phyloP scores from a whole-genome alignment of 1,140 invertebrate genomes.

The Aricia agestis region DNA sequence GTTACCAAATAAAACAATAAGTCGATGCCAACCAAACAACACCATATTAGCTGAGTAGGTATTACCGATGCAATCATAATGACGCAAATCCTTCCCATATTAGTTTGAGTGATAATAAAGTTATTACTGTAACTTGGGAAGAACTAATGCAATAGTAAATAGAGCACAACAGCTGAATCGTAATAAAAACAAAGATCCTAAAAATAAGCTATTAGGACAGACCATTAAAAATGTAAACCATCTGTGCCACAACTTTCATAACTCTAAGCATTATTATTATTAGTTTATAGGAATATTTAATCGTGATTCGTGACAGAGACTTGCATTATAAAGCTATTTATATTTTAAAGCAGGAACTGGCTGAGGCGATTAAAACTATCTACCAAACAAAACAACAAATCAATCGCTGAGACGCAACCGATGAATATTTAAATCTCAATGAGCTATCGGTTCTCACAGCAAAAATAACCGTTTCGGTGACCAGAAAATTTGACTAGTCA shows the following conservation, averaged over 20 bases:
- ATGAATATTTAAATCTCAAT: neutral
- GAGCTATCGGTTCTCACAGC: neutral
- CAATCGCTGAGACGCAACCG: neutral
- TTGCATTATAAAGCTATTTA: too few relatives aligned
- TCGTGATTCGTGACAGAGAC: too few relatives aligned
- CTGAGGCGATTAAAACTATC: neutral
- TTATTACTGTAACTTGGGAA: neutral
- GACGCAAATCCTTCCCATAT: neutral
- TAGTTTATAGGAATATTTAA: too few relatives aligned
- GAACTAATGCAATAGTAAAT: too few relatives aligned
- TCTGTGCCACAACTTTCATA: too few relatives aligned
- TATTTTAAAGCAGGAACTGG: neutral
- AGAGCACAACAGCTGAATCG: too few relatives aligned
- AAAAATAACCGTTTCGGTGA: conserved; percentile 2
- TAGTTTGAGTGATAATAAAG: neutral
- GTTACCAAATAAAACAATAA: neutral
- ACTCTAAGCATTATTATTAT: too few relatives aligned
- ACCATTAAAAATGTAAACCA: too few relatives aligned
- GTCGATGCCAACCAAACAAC: neutral
- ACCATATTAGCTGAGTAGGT: neutral
- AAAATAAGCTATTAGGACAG: too few relatives aligned
- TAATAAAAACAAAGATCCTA: too few relatives aligned
- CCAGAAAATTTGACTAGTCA: conserved; percentile 11
- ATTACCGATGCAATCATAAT: neutral
- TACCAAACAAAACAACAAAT: neutral